Conservation (phyloP, 2,797 vertebrate genomes). For the Anguilla megastoma region DNA sequence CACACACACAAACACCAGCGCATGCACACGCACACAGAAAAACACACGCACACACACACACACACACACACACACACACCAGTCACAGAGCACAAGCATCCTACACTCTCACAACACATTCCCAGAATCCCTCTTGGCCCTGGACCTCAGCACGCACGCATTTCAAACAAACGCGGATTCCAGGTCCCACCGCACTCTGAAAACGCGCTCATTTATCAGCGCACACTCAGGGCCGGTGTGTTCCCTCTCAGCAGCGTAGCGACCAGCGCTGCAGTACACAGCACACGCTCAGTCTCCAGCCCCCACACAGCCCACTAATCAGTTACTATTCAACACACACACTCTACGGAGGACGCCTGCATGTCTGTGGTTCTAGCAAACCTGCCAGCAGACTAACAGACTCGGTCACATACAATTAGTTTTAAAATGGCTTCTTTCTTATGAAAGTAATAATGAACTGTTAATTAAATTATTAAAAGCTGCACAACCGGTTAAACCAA, state of each 20-base stretch:
- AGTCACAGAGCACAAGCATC: neutral
- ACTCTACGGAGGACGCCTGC: neutral
- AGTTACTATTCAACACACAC: neutral
- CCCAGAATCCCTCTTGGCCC: neutral
- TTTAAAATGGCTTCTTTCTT: neutral
- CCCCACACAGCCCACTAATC: neutral
- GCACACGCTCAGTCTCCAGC: neutral
- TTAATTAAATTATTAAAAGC: too few relatives aligned
- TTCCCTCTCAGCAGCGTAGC: neutral
- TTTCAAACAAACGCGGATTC: too few relatives aligned
- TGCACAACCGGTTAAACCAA: too few relatives aligned
- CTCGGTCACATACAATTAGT: neutral
- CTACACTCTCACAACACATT: neutral
- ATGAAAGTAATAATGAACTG: neutral
- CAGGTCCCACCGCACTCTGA: too few relatives aligned
- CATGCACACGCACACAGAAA: neutral
- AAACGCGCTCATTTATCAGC: too few relatives aligned
- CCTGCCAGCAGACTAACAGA: neutral
- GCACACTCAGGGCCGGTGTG: too few relatives aligned
- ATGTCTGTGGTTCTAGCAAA: neutral
- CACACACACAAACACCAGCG: too few relatives aligned
- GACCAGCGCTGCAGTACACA: neutral
- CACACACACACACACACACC: too few relatives aligned
- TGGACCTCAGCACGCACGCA: neutral
- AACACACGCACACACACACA: too few relatives aligned